Evolutionary conservation across 2,888 invertebrate genomes (phyloP).

Genomic region (Drosophila neotestacea): DNA sequence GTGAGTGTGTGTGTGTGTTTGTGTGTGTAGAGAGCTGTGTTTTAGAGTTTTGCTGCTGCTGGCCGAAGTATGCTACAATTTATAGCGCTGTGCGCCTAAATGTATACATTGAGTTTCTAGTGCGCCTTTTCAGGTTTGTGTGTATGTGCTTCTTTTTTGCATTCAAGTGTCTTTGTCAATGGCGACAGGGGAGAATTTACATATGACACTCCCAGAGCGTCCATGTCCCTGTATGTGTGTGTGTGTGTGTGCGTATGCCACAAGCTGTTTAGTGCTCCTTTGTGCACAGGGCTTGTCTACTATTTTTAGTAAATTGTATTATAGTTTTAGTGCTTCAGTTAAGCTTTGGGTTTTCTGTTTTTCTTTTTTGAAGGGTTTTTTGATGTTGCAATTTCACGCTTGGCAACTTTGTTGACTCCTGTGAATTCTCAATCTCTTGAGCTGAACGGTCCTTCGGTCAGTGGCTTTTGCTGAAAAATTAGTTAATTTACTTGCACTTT

Average conservation of each 20-base stretch:
- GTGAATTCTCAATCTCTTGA: constrained; percentile 38
- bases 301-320: constrained; percentile 81
- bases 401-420: constrained; percentile 71
- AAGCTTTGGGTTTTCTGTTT: constrained; percentile 44
- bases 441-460: constrained; percentile 47
- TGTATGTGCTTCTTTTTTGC: constrained; percentile 26
- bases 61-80: constrained; percentile 71
- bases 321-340: constrained; percentile 74
- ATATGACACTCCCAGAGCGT: constrained; percentile 71
- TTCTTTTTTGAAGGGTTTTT: constrained; percentile 43
- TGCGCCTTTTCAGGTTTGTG: constrained; percentile 34
- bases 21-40: constrained; percentile 46
- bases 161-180: constrained; percentile 78
- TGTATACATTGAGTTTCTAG: constrained; percentile 76
- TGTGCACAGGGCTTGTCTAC: constrained; percentile 68
- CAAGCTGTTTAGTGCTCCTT: constrained; percentile 74
- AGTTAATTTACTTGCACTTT: constrained; percentile 71
- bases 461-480: constrained; percentile 74
- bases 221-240: constrained; percentile 9
- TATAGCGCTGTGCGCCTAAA: constrained; percentile 74
- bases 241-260: constrained; percentile 43
- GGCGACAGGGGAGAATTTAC: constrained; percentile 80
- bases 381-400: constrained; percentile 79
- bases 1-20: constrained; percentile 38
- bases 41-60: constrained; percentile 68